phyloP scores from a whole-genome alignment of 2,888 invertebrate genomes.

The Priocnemis perturbator region DNA sequence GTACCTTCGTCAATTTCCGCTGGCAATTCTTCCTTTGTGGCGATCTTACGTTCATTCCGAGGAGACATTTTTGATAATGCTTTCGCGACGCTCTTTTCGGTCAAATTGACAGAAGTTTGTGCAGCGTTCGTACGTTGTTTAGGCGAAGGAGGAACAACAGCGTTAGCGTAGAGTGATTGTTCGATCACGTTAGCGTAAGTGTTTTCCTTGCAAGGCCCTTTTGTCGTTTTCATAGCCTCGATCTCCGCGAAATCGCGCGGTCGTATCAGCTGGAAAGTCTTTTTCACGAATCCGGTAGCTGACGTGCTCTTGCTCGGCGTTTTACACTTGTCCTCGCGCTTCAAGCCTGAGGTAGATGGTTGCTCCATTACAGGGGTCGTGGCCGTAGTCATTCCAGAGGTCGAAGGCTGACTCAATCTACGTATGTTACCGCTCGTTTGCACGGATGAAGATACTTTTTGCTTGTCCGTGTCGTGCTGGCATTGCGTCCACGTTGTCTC shows the following conservation, averaged over 20 bases:
- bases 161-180: conserved; percentile 66
- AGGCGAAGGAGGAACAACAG: conserved; percentile 48
- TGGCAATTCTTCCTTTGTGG: not conserved
- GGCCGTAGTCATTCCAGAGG: conserved; percentile 4
- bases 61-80: conserved; percentile 5
- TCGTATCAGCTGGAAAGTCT: conserved; percentile 77
- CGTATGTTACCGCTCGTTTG: conserved; percentile 78
- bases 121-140: conserved; percentile 28
- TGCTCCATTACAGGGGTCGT: conserved; percentile 9
- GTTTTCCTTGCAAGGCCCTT: conserved; percentile 55
- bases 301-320: conserved; percentile 52
- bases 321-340: conserved; percentile 59
- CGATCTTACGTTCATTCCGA: conserved; percentile 2
- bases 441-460: conserved; percentile 79
- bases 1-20: not conserved
- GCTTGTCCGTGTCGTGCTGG: conserved; percentile 57
- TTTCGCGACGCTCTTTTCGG: not conserved
- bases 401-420: conserved; percentile 64
- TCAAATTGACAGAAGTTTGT: not conserved
- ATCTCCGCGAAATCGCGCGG: conserved; percentile 78
- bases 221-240: conserved; percentile 63
- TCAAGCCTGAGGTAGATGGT: conserved; percentile 56
- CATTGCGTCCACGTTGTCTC: conserved; percentile 35
- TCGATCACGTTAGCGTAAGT: conserved; percentile 76
- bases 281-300: conserved; percentile 61